Evolutionary conservation across 2,113 vertebrate species (phyloP).

Genomic region (Xiphophorus hellerii): DNA sequence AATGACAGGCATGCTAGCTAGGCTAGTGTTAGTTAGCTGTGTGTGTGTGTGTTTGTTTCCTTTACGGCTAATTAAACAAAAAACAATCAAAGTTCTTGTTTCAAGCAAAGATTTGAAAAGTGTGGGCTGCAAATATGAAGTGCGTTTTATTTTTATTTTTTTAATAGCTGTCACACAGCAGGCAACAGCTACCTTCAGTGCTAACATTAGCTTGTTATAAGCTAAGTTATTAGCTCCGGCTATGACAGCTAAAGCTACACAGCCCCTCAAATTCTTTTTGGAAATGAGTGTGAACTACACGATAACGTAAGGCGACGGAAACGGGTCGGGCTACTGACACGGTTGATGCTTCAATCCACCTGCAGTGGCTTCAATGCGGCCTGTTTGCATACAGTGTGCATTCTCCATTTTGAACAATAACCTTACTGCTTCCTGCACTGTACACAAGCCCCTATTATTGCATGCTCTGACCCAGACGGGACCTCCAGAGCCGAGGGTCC

Average conservation of each 20-base stretch:
- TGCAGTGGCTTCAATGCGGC: constrained; percentile 67
- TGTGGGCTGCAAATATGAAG: background rate
- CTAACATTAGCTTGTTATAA: constrained; percentile 65
- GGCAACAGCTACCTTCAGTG: constrained; percentile 36
- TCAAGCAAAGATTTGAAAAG: background rate
- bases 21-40: constrained; percentile 26
- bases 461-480: background rate
- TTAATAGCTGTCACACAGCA: background rate
- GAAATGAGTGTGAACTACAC: too few relatives aligned
- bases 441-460: background rate
- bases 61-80: background rate
- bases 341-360: constrained; percentile 10
- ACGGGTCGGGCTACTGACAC: background rate
- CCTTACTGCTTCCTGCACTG: constrained; percentile 70
- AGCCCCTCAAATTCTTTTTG: accelerated
- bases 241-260: background rate
- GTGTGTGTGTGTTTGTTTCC: background rate
- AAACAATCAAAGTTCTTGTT: background rate
- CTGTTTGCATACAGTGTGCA: constrained; percentile 69
- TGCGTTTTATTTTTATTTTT: background rate
- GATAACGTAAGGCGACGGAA: too few relatives aligned
- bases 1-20: constrained; percentile 28
- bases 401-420: constrained; percentile 97
- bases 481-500: background rate
- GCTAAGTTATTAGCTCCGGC: constrained; percentile 20